These are phyloP conservation scores for Myiozetetes cayanensis DNA, from an alignment of 2,113 vertebrate species.

Conservation along the genomic window DNA sequence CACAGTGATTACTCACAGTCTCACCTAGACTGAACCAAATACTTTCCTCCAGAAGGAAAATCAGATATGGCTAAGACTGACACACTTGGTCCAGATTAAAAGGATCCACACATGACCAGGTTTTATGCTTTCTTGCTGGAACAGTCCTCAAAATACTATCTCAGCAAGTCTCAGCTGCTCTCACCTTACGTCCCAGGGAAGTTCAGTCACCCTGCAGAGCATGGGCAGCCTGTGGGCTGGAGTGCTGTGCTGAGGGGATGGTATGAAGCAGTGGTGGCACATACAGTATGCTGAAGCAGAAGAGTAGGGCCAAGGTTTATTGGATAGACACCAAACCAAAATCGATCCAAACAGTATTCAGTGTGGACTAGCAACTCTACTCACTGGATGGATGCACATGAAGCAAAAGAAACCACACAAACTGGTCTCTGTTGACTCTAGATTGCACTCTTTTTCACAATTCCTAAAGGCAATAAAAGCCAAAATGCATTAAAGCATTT, in stretches of 20 bases:
- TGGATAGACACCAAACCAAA: background rate
- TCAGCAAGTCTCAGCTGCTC: background rate
- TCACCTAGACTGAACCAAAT: background rate
- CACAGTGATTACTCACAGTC: background rate
- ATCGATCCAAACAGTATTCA: background rate
- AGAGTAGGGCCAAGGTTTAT: background rate
- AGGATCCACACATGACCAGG: background rate
- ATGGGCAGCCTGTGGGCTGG: background rate
- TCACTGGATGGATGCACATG: background rate
- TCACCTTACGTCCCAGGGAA: background rate
- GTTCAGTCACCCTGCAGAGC: background rate
- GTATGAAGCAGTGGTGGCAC: background rate
- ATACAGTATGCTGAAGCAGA: background rate
- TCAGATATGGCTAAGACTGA: background rate
- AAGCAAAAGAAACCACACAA: background rate
- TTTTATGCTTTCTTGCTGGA: background rate
- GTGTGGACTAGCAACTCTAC: background rate
- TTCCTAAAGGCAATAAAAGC: background rate
- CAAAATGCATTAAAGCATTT: background rate
- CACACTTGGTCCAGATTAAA: background rate
- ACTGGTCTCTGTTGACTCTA: background rate
- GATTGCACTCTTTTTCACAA: background rate
- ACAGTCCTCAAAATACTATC: background rate
- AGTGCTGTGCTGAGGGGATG: background rate
- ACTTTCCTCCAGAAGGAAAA: background rate